Evolutionary conservation across 2,113 vertebrate genomes (phyloP), one percentile per base, ranked within the genome.

Genomic region (Pantherophis guttatus): DNA sequence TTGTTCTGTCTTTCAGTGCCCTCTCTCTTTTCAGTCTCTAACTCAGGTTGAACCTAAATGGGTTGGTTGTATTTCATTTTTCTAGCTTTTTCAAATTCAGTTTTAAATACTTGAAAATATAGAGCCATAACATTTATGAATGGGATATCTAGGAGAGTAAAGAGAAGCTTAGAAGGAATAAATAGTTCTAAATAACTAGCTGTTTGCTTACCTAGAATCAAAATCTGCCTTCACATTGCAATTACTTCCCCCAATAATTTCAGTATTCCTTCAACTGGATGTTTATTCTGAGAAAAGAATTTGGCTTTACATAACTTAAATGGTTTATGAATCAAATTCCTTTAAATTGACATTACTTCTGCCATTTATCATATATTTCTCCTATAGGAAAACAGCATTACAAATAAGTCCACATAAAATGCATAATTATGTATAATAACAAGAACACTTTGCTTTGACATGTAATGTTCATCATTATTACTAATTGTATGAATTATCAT

Each of bases 21-120:
- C 96, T 95, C 96, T 96, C 95, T 97, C 96, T 97, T 97, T 96
- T 96, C 96, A 96, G 96, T 54, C 86, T 96, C 97, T 96, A 96
- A 95, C 96, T 97, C 96, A 97, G 97, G 94, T 93, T 96, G 95
- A 94, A 95, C 97, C 97, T 98, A 97, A 90, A 98, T 97, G 97
- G 97, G 96, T 95, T 96, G 95, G 96, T 97, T 97, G 96, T 98
- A 98, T 98, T 98, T 98, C 97, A 98, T 96, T 96, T 97, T 97
- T 96, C 94, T 89, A 94, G 95, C 96, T 95, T 95, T 96, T 94
- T 93, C 88, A 96, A 39, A 81, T 21, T 70, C 75, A 81, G 96
- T 95, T 97, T 98, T 97, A 97, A 87, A 96, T 95, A 96, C 97
- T 96, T 97, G 94, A 97, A 98, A 98, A 96, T 93, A 95, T 94